phyloP scores from a whole-genome alignment of 2,113 vertebrate species.

The Phyllostomus hastatus region DNA sequence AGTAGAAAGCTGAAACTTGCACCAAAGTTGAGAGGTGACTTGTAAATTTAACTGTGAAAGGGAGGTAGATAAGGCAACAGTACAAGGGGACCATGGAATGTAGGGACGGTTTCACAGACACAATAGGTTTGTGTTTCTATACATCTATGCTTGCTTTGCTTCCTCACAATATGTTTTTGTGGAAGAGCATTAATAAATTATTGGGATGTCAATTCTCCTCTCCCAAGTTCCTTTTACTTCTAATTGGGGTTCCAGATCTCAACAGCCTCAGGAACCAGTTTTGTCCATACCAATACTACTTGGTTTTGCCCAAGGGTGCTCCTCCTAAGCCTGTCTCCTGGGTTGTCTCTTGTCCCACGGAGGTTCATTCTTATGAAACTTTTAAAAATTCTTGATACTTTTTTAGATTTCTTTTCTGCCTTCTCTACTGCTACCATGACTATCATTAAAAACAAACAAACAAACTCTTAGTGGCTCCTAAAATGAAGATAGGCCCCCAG shows the following conservation, averaged over 20 bases:
- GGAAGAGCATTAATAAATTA: neutral
- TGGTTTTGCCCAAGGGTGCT: neutral
- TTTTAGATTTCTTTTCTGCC: neutral
- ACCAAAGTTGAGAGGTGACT: neutral
- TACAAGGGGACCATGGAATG: neutral
- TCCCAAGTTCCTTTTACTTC: neutral
- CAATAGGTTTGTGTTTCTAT: neutral
- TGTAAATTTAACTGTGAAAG: neutral
- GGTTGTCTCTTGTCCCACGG: rapidly evolving
- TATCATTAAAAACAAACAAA: neutral
- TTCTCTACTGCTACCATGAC: neutral
- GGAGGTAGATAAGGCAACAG: neutral
- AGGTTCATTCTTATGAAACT: rapidly evolving
- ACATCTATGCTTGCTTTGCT: neutral
- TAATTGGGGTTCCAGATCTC: neutral
- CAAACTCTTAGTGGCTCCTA: rapidly evolving
- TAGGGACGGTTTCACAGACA: neutral
- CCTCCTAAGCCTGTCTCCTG: neutral
- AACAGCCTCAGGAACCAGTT: neutral
- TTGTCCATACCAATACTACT: neutral
- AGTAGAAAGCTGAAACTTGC: neutral
- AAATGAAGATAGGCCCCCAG: neutral
- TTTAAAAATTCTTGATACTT: neutral
- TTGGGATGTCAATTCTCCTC: neutral
- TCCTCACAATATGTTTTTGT: neutral